These are phyloP conservation scores for Haliclona indistincta DNA, from an alignment of 37 sponge, comb jelly and placozoan genomes.

Conservation along the genomic window DNA sequence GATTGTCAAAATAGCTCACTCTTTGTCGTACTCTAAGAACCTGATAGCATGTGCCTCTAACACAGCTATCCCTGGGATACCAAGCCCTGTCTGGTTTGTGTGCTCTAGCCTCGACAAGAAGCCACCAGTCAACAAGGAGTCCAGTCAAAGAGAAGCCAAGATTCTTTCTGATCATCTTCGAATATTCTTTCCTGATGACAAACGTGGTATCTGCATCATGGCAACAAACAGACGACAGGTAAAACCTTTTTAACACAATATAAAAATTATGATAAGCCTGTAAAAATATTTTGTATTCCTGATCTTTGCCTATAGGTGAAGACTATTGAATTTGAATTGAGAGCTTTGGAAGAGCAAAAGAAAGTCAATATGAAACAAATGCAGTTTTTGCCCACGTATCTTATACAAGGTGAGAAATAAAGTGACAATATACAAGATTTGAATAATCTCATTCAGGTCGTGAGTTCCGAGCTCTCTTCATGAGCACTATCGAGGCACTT, in stretches of 20 bases:
- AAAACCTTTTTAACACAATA: background rate
- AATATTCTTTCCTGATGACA: no score
- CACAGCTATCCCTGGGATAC: slow-evolving; percentile 18
- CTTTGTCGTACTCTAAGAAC: slow-evolving; percentile 17
- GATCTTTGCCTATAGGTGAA: background rate
- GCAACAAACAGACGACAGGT: background rate
- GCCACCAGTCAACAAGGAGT: background rate
- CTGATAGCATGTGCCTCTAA: no score
- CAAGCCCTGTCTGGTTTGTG: slow-evolving; percentile 45
- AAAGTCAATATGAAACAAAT: background rate
- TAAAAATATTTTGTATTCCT: background rate
- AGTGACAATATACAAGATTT: background rate
- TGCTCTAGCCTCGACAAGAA: slow-evolving; percentile 35
- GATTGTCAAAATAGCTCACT: slow-evolving; percentile 20
- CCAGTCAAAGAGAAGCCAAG: no score
- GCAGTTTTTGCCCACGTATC: background rate
- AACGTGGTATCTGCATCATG: no score
- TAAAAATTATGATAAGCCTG: background rate
- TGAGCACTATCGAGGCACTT: slow-evolving; percentile 62
- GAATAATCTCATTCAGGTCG: slow-evolving; percentile 9
- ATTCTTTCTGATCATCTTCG: no score
- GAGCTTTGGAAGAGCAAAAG: no score
- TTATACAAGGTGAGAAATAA: slow-evolving; percentile 6
- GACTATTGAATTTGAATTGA: background rate
- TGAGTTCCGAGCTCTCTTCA: slow-evolving; percentile 60